Evolutionary conservation across 2,888 invertebrate genomes (phyloP).

Genomic region (Erpobdella octoculata): DNA sequence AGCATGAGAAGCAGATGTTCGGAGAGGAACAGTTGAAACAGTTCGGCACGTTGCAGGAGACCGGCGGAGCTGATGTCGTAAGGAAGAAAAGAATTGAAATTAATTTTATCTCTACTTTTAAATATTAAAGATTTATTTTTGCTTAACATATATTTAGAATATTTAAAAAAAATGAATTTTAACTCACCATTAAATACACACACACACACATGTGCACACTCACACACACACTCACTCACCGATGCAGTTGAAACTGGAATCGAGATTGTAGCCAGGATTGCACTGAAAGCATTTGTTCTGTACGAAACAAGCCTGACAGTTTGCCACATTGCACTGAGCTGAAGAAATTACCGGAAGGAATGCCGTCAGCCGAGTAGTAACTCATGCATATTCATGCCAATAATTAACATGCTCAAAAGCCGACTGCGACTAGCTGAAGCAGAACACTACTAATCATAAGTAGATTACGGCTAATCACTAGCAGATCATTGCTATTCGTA

Average conservation of each 20-base stretch:
- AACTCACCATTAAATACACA: background rate
- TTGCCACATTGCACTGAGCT: constrained; percentile 14
- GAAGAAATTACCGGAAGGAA: too few species aligned
- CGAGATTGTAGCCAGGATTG: background rate
- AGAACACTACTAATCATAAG: too few species aligned
- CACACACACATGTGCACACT: background rate
- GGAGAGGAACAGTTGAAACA: background rate
- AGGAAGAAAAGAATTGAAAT: background rate
- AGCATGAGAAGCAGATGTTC: background rate
- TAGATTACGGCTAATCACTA: too few species aligned
- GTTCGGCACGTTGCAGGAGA: background rate
- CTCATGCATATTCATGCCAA: too few species aligned
- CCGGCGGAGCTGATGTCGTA: background rate
- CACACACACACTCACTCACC: constrained; percentile 6
- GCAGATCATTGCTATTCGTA: too few species aligned
- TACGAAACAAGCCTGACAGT: background rate
- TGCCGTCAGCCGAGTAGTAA: too few species aligned
- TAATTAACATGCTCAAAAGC: too few species aligned
- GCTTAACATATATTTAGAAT: too few species aligned
- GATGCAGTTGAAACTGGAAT: background rate
- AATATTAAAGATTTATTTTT: too few species aligned
- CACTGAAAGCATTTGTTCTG: background rate
- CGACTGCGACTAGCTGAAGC: too few species aligned
- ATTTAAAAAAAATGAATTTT: too few species aligned
- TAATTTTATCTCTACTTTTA: background rate